These are phyloP conservation scores for Apodemia duryi DNA, from an alignment of 2,888 invertebrate genomes.

Conservation along the genomic window DNA sequence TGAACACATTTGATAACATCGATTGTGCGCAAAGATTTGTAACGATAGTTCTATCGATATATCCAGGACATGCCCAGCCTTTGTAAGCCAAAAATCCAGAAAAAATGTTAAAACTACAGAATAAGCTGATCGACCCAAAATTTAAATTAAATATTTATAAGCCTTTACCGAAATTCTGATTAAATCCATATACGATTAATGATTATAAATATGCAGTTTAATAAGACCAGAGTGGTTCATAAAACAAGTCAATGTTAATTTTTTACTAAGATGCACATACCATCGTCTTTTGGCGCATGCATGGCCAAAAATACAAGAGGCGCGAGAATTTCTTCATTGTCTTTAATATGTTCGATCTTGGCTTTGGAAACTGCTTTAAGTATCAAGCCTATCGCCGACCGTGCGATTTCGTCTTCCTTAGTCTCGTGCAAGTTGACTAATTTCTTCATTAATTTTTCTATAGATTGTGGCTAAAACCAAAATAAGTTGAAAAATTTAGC, in stretches of 20 bases:
- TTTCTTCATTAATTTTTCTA: conserved; percentile 79
- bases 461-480: conserved; percentile 61
- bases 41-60: too few relatives aligned
- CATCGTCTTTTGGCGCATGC: conserved; percentile 87
- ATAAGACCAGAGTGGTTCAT: not conserved
- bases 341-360: conserved; percentile 89
- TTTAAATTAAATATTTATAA: too few relatives aligned
- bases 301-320: conserved; percentile 94
- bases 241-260: not conserved
- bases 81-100: too few relatives aligned
- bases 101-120: too few relatives aligned
- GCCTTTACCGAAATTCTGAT: too few relatives aligned
- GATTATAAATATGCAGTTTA: too few relatives aligned
- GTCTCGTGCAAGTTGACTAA: conserved; percentile 76
- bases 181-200: too few relatives aligned
- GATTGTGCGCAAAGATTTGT: too few relatives aligned
- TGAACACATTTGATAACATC: too few relatives aligned
- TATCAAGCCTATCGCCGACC: conserved; percentile 86
- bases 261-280: conserved; percentile 36
- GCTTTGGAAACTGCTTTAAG: conserved; percentile 90
- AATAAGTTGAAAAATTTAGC: too few relatives aligned
- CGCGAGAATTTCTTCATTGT: conserved; percentile 85
- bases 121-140: too few relatives aligned
- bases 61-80: too few relatives aligned
- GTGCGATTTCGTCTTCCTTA: conserved; percentile 84